phyloP scores from a whole-genome alignment of 2,888 invertebrate genomes.

The Diachrysia chrysitis region DNA sequence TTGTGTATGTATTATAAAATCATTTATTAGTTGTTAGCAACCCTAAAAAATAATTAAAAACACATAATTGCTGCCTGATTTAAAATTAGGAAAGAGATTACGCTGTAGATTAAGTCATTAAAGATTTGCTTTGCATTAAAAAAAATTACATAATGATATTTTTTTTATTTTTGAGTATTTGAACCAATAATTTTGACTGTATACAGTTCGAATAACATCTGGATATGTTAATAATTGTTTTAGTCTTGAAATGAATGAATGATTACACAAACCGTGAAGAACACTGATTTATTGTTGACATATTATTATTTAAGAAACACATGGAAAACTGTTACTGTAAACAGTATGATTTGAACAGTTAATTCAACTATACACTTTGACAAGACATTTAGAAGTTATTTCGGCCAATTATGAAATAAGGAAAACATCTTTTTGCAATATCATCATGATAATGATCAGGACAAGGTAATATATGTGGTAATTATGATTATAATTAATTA shows the following conservation, averaged over 20 bases:
- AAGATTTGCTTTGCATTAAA: too few relatives aligned
- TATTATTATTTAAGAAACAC: background rate
- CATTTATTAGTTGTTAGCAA: too few relatives aligned
- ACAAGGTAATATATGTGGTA: slow-evolving; percentile 34
- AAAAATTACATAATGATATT: too few relatives aligned
- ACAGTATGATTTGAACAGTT: background rate
- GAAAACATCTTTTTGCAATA: slow-evolving; percentile 36
- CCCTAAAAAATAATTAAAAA: too few relatives aligned
- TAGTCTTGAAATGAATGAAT: background rate
- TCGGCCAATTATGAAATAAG: slow-evolving; percentile 6
- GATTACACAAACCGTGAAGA: background rate
- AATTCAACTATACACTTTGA: background rate
- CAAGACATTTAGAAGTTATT: background rate
- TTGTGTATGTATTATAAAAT: too few relatives aligned
- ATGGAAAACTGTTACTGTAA: background rate
- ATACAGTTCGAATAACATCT: background rate
- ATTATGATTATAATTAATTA: slow-evolving; percentile 43
- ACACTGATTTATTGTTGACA: slow-evolving; percentile 12
- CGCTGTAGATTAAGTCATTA: too few relatives aligned
- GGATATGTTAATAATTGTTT: background rate
- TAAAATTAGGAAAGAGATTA: too few relatives aligned
- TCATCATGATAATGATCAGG: slow-evolving; percentile 44
- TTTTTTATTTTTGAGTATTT: too few relatives aligned
- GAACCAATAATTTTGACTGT: too few relatives aligned
- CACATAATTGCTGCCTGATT: too few relatives aligned